Evolutionary conservation across 2,113 vertebrate species (phyloP), one percentile per base, ranked within the genome.

Genomic region (Fulmarus glacialis): DNA sequence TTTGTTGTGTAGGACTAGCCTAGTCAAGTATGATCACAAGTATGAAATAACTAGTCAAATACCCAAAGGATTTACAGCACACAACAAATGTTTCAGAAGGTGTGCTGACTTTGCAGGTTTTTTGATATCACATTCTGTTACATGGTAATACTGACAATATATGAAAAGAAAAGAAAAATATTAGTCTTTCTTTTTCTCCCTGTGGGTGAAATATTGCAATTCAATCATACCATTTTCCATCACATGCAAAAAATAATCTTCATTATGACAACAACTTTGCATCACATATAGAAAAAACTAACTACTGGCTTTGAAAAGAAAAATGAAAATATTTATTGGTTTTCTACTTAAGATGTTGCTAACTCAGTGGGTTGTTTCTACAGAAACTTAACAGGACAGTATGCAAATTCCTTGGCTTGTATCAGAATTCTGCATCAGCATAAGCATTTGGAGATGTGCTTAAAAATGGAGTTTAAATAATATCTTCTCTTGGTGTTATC

Each of bases 41-140:
- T 80, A 19, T 19, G 53, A 88, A 86, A 36, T 53, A 82, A 74
- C 48, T 60, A 95, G 36, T 62, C 29, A 94, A 81, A 89, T 22
- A 82, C 22, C 53, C 64, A 92, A 53, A 90, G 82, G 45, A 3
- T 67, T 93, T 83, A 52, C 32, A 77, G 67, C 47, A 45, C 12
- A 86, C 12, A 58, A 75, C 50, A 82, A 68, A 80, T 66, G 8
- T 70, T 94, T 89, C 64, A 85, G 78, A 84, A 91, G 77, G 89
- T 96, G 70, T 84, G 91, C 89, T 90, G 87, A 93, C 66, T 96
- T 82, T 47, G 87, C 84, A 91, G 38, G 23, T 58, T 89, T 87
- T 96, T 93, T 94, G 73, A 91, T 90, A 77, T 45, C 80, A 62
- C 71, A 68, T 95, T 95, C 89, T 85, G 34, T 94, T 94, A 62